Conservation (phyloP, 2,888 invertebrate genomes). For the Euplexia lucipara region DNA sequence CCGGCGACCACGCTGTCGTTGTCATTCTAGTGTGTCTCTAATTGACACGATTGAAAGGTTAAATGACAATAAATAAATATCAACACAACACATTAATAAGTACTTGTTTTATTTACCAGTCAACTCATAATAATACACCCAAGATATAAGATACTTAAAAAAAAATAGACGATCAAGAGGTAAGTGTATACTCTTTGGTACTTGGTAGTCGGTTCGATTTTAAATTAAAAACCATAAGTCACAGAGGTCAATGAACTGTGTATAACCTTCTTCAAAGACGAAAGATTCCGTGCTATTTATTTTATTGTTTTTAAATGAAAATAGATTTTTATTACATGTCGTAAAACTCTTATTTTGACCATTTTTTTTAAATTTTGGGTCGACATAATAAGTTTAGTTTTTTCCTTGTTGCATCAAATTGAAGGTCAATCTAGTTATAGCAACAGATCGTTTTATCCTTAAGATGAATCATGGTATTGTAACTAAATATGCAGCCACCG, state of each 20-base stretch:
- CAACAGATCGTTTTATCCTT: background rate
- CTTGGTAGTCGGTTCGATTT: background rate
- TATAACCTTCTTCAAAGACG: slow-evolving; percentile 37
- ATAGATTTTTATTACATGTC: slow-evolving; percentile 24
- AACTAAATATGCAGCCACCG: too few species aligned
- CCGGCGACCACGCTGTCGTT: too few species aligned
- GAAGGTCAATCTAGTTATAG: background rate
- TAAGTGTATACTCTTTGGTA: too few species aligned
- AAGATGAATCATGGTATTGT: too few species aligned
- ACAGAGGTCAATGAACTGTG: slow-evolving; percentile 38
- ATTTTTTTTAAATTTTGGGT: slow-evolving; percentile 9
- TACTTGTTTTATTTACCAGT: too few species aligned
- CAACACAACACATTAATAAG: too few species aligned
- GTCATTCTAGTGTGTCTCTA: too few species aligned
- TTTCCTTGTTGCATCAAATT: background rate
- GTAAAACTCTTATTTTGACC: slow-evolving; percentile 22
- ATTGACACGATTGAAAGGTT: too few species aligned
- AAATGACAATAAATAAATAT: too few species aligned
- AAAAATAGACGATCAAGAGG: too few species aligned
- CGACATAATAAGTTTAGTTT: slow-evolving; percentile 4
- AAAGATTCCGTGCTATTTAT: slow-evolving; percentile 16
- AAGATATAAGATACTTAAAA: too few species aligned
- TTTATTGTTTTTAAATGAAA: slow-evolving; percentile 20
- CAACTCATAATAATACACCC: too few species aligned
- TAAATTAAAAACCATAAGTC: slow-evolving; percentile 12